Percentiles rank a stretch among this genome's conserved stretches.
Conservation (phyloP, 2,888 invertebrate species). For the Lottia scabra region DNA sequence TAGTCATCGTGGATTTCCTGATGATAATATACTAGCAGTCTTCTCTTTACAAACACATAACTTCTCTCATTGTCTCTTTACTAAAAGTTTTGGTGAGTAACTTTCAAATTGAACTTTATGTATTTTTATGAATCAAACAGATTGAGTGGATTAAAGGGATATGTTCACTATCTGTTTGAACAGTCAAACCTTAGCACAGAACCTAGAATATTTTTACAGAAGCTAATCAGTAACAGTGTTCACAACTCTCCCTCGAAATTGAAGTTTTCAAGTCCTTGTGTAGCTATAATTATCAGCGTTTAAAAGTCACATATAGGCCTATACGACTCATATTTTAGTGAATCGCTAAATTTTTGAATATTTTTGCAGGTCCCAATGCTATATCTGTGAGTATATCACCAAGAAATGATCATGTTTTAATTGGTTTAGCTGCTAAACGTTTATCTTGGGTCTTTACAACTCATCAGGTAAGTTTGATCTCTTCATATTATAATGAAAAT, state of each 20-base stretch:
- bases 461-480: constrained; percentile 66
- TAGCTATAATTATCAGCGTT: too few species aligned
- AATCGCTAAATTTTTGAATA: too few species aligned
- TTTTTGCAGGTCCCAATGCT: constrained; percentile 77
- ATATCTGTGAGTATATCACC: constrained; percentile 90
- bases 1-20: constrained; percentile 75
- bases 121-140: neutral
- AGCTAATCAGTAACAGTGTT: too few species aligned
- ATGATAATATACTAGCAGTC: constrained; percentile 83
- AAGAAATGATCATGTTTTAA: constrained; percentile 81
- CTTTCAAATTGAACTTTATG: neutral
- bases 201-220: too few species aligned
- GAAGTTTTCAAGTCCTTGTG: too few species aligned
- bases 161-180: too few species aligned
- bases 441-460: constrained; percentile 60
- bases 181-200: too few species aligned
- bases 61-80: constrained; percentile 82
- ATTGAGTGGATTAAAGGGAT: too few species aligned
- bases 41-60: constrained; percentile 83
- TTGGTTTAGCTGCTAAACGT: constrained; percentile 77
- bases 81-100: constrained; percentile 71
- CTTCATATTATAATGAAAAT: too few species aligned
- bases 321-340: too few species aligned
- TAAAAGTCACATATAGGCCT: too few species aligned
- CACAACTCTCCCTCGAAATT: too few species aligned